A percentile compares a stretch with the other conserved stretches of the same genome.
Evolutionary conservation across 2,113 vertebrate species (phyloP).

Genomic region (Planiliza haematocheilus): DNA sequence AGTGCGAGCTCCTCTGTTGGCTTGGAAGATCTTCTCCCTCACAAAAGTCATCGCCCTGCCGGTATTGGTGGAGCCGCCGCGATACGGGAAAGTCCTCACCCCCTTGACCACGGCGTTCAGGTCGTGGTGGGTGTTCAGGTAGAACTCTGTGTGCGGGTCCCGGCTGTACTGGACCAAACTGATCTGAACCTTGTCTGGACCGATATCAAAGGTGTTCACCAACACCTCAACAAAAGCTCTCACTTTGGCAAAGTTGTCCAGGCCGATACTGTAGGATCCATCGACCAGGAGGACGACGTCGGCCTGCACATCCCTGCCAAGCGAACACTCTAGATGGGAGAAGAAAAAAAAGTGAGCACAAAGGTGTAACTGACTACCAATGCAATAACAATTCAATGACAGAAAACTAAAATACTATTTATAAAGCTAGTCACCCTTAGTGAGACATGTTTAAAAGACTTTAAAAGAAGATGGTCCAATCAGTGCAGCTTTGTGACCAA

Average conservation of each 20-base stretch:
- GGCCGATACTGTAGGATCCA: conserved; percentile 97
- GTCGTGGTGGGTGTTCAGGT: conserved; percentile 90
- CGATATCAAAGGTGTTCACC: conserved; percentile 95
- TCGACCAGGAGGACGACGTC: conserved; percentile 98
- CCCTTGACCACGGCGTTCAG: conserved; percentile 90
- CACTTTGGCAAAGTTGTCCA: conserved; percentile 97
- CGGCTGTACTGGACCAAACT: conserved; percentile 98
- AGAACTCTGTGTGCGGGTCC: conserved; percentile 95
- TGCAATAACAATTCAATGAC: neutral
- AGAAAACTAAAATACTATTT: neutral
- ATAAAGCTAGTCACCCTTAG: neutral
- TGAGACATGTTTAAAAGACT: too few relatives aligned
- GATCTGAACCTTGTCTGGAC: conserved; percentile 92
- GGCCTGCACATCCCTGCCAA: conserved; percentile 94
- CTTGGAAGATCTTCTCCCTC: conserved; percentile 91
- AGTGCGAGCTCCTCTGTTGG: conserved; percentile 87
- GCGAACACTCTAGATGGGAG: conserved; percentile 89
- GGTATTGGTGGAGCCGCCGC: conserved; percentile 98
- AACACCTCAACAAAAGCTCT: conserved; percentile 95
- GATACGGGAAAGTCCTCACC: conserved; percentile 94
- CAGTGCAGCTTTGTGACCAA: too few relatives aligned
- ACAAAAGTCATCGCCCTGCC: conserved; percentile 97
- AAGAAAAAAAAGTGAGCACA: neutral
- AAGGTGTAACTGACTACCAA: too few relatives aligned
- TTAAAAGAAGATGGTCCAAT: too few relatives aligned